These are phyloP conservation scores for Eciton burchellii DNA, from an alignment of 1,140 invertebrate genomes.

Conservation along the genomic window DNA sequence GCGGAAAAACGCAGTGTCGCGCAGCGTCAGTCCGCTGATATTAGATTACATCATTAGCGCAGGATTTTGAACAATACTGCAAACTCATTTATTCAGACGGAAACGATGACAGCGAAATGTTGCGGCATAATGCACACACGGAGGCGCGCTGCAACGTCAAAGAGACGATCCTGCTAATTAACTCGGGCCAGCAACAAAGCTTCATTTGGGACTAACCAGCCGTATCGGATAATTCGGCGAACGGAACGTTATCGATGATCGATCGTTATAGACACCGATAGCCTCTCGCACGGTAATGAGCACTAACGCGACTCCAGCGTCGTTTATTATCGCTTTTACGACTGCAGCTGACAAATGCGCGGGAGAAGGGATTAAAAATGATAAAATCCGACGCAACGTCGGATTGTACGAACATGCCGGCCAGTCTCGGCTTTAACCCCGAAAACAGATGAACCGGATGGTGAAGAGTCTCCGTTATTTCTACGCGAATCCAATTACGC, in stretches of 20 bases:
- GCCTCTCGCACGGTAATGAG: background rate
- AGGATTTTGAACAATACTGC: too few species aligned
- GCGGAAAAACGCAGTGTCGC: too few species aligned
- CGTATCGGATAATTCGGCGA: background rate
- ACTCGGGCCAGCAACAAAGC: background rate
- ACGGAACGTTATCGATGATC: background rate
- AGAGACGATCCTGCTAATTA: conserved; percentile 9
- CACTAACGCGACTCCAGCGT: too few species aligned
- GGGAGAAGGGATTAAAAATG: background rate
- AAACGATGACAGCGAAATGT: background rate
- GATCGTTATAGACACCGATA: background rate
- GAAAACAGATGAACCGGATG: too few species aligned
- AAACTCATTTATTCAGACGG: background rate
- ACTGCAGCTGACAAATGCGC: background rate
- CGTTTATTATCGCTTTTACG: background rate
- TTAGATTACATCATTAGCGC: background rate
- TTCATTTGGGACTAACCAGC: conserved; percentile 15
- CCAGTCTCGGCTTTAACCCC: too few species aligned
- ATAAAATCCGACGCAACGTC: background rate
- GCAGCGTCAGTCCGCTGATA: too few species aligned
- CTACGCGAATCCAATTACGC: too few species aligned
- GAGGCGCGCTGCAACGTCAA: background rate
- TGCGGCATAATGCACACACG: background rate
- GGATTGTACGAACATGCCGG: background rate
- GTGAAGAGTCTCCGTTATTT: too few species aligned